Conservation (phyloP, 2,797 vertebrate species). For the Sternotherus odoratus region DNA sequence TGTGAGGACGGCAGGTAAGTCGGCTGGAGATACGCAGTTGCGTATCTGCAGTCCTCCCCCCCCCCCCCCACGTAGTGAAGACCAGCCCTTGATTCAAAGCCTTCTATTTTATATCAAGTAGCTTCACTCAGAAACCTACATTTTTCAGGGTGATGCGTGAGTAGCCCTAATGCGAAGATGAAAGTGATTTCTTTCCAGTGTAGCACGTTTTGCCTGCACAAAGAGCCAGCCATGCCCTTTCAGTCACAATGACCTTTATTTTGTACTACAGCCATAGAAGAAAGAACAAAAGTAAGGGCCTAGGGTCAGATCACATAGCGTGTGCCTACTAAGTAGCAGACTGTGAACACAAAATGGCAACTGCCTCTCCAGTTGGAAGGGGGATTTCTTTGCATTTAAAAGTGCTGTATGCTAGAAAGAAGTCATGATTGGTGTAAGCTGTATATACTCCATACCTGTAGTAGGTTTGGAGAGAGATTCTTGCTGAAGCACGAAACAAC, state of each 20-base stretch:
- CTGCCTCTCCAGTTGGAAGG: background rate
- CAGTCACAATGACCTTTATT: background rate
- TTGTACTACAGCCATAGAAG: background rate
- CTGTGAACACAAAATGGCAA: background rate
- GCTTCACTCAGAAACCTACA: fast-evolving
- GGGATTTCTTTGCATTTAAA: background rate
- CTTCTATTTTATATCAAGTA: background rate
- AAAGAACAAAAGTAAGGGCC: background rate
- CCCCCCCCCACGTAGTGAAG: too few relatives aligned
- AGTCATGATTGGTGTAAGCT: background rate
- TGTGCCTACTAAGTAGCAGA: background rate
- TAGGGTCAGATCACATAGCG: background rate
- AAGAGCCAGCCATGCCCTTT: background rate
- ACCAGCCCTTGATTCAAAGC: background rate
- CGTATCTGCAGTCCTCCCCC: too few relatives aligned
- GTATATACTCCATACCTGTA: background rate
- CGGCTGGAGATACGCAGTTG: too few relatives aligned
- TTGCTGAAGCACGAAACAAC: fast-evolving
- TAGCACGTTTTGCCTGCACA: background rate
- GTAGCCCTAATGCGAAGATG: background rate
- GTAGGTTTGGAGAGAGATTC: background rate
- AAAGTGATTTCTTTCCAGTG: background rate
- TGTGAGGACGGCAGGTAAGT: too few relatives aligned
- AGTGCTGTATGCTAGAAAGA: background rate
- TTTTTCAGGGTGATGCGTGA: fast-evolving